Evolutionary conservation across 2,797 vertebrate species (phyloP).

Genomic region (Tapera naevia): DNA sequence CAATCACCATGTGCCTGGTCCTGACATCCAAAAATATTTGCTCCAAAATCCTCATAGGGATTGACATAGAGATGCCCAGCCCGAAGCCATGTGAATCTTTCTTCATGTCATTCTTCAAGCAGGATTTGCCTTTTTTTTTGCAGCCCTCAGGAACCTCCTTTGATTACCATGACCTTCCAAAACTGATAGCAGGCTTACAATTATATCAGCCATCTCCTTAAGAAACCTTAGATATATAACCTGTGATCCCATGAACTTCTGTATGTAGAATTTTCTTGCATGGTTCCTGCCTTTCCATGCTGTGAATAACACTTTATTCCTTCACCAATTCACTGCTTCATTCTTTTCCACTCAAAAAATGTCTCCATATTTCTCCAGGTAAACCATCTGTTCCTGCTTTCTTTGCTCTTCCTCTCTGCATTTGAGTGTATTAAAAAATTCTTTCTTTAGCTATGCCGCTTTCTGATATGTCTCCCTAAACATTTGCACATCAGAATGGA

Average conservation of each 20-base stretch:
- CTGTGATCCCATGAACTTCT: too few relatives aligned
- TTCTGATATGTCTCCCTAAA: not conserved
- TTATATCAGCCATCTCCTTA: too few relatives aligned
- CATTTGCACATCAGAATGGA: not conserved
- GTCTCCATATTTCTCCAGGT: not conserved
- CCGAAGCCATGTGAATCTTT: too few relatives aligned
- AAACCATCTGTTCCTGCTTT: not conserved
- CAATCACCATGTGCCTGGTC: not conserved
- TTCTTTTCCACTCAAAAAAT: not conserved
- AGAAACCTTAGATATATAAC: not conserved
- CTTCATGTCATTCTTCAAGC: not conserved
- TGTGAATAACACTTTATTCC: not conserved
- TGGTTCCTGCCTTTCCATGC: not conserved
- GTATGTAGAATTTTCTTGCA: not conserved
- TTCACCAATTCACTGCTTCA: not conserved
- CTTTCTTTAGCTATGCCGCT: not conserved
- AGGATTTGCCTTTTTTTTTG: not conserved
- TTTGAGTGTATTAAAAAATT: not conserved
- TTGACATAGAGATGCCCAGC: too few relatives aligned
- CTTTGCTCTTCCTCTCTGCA: not conserved
- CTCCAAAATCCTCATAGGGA: too few relatives aligned
- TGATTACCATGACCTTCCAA: not conserved
- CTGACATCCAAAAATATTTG: not conserved
- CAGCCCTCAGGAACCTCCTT: too few relatives aligned
- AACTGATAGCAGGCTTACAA: not conserved